These are phyloP conservation scores for Sebastes paucispinis DNA, from an alignment of 2,797 vertebrate genomes.

Conservation along the genomic window DNA sequence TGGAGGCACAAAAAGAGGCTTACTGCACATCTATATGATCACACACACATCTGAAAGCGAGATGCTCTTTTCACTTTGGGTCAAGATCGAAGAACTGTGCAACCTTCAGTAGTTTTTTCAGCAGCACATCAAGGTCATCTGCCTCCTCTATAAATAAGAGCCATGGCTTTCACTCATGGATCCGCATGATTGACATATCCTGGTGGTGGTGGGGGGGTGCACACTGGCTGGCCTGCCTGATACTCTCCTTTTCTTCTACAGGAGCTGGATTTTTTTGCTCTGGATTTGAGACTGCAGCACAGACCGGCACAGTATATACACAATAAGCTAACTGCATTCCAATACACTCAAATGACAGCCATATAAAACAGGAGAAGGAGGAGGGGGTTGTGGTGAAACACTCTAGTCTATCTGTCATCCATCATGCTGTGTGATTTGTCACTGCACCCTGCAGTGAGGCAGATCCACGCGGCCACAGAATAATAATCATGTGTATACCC, in stretches of 20 bases:
- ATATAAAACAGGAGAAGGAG: conserved; percentile 15
- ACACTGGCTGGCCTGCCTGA: conserved; percentile 49
- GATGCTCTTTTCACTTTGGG: not conserved
- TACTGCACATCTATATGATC: not conserved
- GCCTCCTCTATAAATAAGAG: conserved; percentile 58
- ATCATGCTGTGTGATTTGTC: conserved; percentile 53
- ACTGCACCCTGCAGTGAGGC: conserved; percentile 57
- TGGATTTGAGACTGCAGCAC: conserved; percentile 55
- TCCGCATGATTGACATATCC: conserved; percentile 71
- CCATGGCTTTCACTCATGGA: conserved; percentile 58
- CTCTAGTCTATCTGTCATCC: conserved; percentile 52
- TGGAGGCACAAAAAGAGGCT: not conserved
- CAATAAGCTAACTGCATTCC: conserved; percentile 45
- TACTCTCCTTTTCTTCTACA: conserved; percentile 44
- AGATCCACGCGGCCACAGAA: conserved; percentile 53
- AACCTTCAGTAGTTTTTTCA: conserved; percentile 62
- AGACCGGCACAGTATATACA: conserved; percentile 18
- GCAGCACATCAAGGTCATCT: conserved; percentile 76
- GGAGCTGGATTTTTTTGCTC: conserved; percentile 41
- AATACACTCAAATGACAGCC: conserved; percentile 50
- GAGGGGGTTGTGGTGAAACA: conserved; percentile 18
- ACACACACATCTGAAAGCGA: not conserved
- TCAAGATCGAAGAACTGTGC: conserved; percentile 27
- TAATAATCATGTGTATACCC: conserved; percentile 50
- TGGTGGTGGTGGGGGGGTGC: conserved; percentile 35